phyloP scores from a whole-genome alignment of 1,140 invertebrate species.

The Diachasma alloeum region DNA sequence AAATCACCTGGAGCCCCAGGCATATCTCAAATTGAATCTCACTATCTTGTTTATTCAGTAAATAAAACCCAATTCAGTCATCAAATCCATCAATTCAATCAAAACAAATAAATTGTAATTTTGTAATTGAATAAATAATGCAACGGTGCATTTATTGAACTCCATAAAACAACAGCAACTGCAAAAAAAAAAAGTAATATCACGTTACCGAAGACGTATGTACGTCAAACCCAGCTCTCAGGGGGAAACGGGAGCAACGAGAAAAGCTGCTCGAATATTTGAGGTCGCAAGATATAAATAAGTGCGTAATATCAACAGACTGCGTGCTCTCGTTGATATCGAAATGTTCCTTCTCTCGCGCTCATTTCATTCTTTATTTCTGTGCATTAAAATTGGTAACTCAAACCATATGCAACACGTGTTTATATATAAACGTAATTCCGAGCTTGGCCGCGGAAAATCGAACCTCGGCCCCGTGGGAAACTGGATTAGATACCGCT shows the following conservation, averaged over 20 bases:
- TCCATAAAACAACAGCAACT: no score
- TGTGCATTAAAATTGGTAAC: neutral
- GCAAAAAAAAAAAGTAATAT: neutral
- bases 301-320: conserved; percentile 56
- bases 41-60: neutral
- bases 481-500: neutral
- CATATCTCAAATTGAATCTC: neutral
- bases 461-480: neutral
- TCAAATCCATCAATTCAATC: no score
- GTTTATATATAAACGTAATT: neutral
- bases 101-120: no score
- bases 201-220: neutral
- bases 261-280: conserved; percentile 50
- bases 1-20: neutral
- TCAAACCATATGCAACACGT: neutral
- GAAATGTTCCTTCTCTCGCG: conserved; percentile 24
- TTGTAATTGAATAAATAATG: no score
- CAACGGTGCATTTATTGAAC: no score
- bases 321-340: conserved; percentile 45
- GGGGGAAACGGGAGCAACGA: conserved; percentile 42
- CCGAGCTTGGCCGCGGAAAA: neutral
- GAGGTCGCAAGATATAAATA: conserved; percentile 61
- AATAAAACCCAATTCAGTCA: neutral
- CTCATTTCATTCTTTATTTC: neutral
- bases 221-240: neutral